phyloP scores from a whole-genome alignment of 2,113 vertebrate genomes.

The Mus spicilegus region DNA sequence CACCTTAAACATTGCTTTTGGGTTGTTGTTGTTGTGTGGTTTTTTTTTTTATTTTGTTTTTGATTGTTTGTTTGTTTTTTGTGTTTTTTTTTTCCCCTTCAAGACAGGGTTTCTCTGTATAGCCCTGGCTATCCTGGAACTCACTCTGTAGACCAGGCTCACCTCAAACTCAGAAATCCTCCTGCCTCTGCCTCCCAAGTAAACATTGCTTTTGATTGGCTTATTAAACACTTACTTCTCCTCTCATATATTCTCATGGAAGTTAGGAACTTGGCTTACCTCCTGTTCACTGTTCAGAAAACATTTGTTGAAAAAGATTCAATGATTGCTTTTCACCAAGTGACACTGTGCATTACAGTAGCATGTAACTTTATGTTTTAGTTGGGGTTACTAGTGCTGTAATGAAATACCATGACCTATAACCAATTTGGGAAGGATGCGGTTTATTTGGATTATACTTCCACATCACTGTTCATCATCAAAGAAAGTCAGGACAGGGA shows the following conservation, averaged over 20 bases:
- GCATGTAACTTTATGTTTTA: background rate
- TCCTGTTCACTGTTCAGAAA: background rate
- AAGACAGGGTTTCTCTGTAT: no score
- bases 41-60: no score
- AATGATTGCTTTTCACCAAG: slow-evolving; percentile 19
- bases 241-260: background rate
- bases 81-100: no score
- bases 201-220: slow-evolving; percentile 4
- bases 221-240: background rate
- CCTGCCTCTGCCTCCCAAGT: no score
- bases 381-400: background rate
- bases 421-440: background rate
- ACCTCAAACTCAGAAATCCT: no score
- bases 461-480: background rate
- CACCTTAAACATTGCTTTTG: background rate
- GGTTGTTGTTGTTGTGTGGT: no score
- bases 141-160: no score
- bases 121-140: no score
- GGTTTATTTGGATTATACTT: background rate
- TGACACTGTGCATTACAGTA: slow-evolving; percentile 8
- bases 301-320: background rate
- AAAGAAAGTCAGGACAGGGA: background rate
- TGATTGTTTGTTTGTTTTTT: no score
- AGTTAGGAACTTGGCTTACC: background rate
- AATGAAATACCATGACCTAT: background rate